A percentile compares a stretch with the other conserved stretches of the same genome.
These are phyloP conservation scores for Pseudanteris insignis DNA, from an alignment of 2,888 invertebrate genomes.

Conservation along the genomic window DNA sequence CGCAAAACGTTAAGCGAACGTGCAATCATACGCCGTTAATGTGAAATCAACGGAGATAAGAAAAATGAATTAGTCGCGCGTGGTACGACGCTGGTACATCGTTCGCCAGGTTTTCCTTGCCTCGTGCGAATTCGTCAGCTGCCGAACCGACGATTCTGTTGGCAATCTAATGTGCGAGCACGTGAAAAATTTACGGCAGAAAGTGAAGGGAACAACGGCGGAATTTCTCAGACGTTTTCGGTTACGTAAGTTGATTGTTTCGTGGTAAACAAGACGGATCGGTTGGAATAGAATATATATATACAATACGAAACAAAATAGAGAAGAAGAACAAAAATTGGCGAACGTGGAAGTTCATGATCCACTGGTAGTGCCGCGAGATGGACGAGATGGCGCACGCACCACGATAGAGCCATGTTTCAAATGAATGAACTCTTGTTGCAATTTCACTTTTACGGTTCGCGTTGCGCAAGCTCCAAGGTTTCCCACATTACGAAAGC, in stretches of 20 bases:
- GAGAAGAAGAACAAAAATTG: no score
- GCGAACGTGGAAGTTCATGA: constrained; percentile 40
- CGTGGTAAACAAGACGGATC: constrained; percentile 17
- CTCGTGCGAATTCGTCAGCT: no score
- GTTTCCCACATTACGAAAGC: constrained; percentile 65
- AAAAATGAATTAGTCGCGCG: no score
- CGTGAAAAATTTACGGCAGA: constrained; percentile 26
- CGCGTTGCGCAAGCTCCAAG: constrained; percentile 60
- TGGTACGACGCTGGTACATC: no score
- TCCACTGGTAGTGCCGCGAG: constrained; percentile 24
- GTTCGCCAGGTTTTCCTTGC: neutral
- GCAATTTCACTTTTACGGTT: constrained; percentile 63
- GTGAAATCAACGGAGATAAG: no score
- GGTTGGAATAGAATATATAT: constrained; percentile 9
- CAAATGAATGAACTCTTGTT: constrained; percentile 60
- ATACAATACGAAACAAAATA: no score
- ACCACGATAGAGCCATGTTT: constrained; percentile 35
- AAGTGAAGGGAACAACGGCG: constrained; percentile 33
- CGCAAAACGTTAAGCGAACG: no score
- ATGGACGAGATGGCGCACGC: constrained; percentile 5
- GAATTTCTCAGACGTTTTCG: constrained; percentile 18
- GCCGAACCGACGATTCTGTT: no score
- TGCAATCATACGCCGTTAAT: no score
- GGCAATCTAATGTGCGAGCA: constrained; percentile 13
- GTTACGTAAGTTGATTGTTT: constrained; percentile 40